These are phyloP conservation scores for Hydrozoanthus tunicans DNA, from an alignment of 64 coral and sea anemone genomes.

Conservation along the genomic window DNA sequence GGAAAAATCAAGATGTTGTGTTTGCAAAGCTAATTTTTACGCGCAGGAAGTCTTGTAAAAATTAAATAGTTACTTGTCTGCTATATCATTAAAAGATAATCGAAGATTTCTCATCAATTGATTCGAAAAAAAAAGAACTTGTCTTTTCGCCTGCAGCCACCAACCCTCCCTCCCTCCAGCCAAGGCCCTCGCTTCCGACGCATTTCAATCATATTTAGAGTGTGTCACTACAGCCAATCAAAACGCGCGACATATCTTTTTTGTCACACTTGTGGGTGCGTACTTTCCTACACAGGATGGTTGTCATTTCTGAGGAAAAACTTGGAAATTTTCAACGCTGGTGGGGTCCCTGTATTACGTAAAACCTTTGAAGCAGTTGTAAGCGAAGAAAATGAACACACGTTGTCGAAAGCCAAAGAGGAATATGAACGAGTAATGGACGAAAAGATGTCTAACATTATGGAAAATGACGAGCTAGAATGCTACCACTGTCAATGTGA, in stretches of 20 bases:
- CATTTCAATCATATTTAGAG: neutral
- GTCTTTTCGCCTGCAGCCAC: too few relatives aligned
- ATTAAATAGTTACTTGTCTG: too few relatives aligned
- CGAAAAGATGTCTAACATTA: neutral
- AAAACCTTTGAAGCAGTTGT: slow-evolving; percentile 15
- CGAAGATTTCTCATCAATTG: too few relatives aligned
- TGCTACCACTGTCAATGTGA: neutral
- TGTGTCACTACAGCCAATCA: neutral
- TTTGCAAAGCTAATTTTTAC: too few relatives aligned
- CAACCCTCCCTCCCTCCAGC: too few relatives aligned
- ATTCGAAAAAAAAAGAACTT: too few relatives aligned
- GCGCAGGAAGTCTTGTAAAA: too few relatives aligned
- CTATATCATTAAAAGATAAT: too few relatives aligned
- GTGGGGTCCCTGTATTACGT: slow-evolving; percentile 14
- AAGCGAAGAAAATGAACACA: neutral
- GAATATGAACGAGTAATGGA: slow-evolving; percentile 14
- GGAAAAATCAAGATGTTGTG: too few relatives aligned
- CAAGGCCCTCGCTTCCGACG: too few relatives aligned
- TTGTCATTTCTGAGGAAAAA: slow-evolving; percentile 22
- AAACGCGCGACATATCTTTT: neutral
- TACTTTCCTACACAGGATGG: neutral
- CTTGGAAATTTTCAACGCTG: slow-evolving; percentile 2
- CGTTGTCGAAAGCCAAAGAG: neutral
- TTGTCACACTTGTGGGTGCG: neutral
- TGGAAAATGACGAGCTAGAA: neutral